Base-by-base conservation (phyloP, 2,888 invertebrate genomes). In the Cephus rjabovi region DNA sequence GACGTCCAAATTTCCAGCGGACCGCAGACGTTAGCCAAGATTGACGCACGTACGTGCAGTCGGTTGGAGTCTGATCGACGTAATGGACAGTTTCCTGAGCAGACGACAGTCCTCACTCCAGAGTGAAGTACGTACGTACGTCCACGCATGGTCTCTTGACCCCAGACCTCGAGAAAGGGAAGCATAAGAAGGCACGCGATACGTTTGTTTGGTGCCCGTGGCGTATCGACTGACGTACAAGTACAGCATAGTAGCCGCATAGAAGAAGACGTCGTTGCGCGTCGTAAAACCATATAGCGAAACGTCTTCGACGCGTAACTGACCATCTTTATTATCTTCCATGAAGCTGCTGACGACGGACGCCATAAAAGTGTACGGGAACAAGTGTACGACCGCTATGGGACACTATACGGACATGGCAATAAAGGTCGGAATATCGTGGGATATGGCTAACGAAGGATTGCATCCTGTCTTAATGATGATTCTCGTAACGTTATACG, bases 31-130 rank as follows among this genome's bases (percentile, higher is more conserved):
- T 23, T 15, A 56, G 56, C 4, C 56, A 56, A 56, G 56, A 56
- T 56, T 56, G 23, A 56, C 23, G 56, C 56, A 56, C 71, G 71
- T 71, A 71, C 71, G 33, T 31, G 12, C 4, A 71, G 71, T 31
- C 71, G 31, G 31, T 71, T 4, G 31, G 31, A 71, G 86, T 84
- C 85, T 87, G 87, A 87, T 89, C 84, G 83, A 81, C 85, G 85
- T 89, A 89, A 90, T 89, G 88, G 89, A 89, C 87, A 83, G 88
- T 89, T 90, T 90, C 89, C 90, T 89, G 90, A 84, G 85, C 84
- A 87, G 87, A 86, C 85, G 82, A 70, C 75, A 37, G 70, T 40
- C 69, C 74, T 70, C 75, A 34, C 34, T 71, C 71, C 71, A 33
- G 31, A 31, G 12, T 12, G 71, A 71, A 71, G 71, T 71, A 71